Evolutionary conservation across 1,140 invertebrate species (phyloP), one percentile per base, ranked within the genome.

Genomic region (Cotesia typhae): DNA sequence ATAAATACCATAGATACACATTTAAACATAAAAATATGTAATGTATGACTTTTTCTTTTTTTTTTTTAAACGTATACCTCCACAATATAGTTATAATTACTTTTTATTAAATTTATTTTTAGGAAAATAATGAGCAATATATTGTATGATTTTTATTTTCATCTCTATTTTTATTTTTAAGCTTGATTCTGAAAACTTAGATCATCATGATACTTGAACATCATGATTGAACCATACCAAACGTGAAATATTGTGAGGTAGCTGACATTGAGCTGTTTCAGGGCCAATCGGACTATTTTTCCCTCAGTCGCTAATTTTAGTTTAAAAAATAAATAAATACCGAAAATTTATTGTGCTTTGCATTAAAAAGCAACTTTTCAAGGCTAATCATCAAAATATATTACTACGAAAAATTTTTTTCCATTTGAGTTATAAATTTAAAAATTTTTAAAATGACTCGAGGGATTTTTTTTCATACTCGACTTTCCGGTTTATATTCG

Each of bases 211-310:
- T 76, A 78, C 73, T 74, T 77, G 74, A 77, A 76, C 76, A 37
- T 79, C 71, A 75, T 76, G 74, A 74, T 76, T 79, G 64, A 79
- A 83, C 72, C 73, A 74, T 82, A 80, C 78, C 77, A 82, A 83
- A 84, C 78, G 73, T 81, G 79, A 81, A 77, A 80, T 82, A 81
- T 79, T 83, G 80, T 85, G 83, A 85, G 84, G 83, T 85, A 86
- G 85, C 82, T 86, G 83, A 84, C 75, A 84, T 84, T 85, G 82
- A 86, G 80, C 80, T 78, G 82, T 83, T 84, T 80, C 81, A 82
- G 80, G 80, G 80, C 83, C 81, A 81, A 81, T 83, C 78, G 80
- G 78, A 77, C 75, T 77, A 7, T 41, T 72, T 73, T 65, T 66
- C 41, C 41, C 41, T 47, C 41, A 6, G 10, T 47, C 60, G 60